phyloP scores from a whole-genome alignment of 1,140 invertebrate species.

The Ips nitidus region DNA sequence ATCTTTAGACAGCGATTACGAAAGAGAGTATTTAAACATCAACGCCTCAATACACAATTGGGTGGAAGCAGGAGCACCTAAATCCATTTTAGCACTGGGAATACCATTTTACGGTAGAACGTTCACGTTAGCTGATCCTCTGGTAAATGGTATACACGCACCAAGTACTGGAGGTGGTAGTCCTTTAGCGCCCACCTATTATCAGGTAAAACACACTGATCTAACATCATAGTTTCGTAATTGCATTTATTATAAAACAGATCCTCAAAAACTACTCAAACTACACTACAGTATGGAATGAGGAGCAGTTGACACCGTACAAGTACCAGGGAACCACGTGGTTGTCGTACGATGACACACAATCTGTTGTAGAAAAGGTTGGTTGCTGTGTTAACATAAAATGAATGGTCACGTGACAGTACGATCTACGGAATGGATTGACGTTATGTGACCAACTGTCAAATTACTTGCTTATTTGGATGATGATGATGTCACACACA shows the following conservation, averaged over 20 bases:
- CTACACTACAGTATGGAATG: slow-evolving; percentile 50
- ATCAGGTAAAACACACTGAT: slow-evolving; percentile 19
- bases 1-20: slow-evolving; percentile 52
- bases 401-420: not conserved
- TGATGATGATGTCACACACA: not conserved
- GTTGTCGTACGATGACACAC: slow-evolving; percentile 35
- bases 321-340: slow-evolving; percentile 33
- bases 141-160: slow-evolving; percentile 53
- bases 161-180: slow-evolving; percentile 53
- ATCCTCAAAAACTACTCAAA: slow-evolving; percentile 34
- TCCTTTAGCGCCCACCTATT: slow-evolving; percentile 20
- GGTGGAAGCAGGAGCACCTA: slow-evolving; percentile 50
- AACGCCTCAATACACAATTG: slow-evolving; percentile 42
- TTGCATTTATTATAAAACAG: slow-evolving; percentile 6
- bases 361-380: slow-evolving; percentile 32
- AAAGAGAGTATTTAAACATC: slow-evolving; percentile 40
- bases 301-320: slow-evolving; percentile 34
- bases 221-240: not conserved
- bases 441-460: not conserved
- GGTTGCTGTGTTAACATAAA: not conserved
- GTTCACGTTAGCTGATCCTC: slow-evolving; percentile 57
- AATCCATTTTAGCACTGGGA: slow-evolving; percentile 65
- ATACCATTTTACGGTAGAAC: slow-evolving; percentile 64
- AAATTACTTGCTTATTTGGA: not conserved
- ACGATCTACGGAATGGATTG: not conserved